phyloP scores from a whole-genome alignment of 2,888 invertebrate species.

The Euclidia mi region DNA sequence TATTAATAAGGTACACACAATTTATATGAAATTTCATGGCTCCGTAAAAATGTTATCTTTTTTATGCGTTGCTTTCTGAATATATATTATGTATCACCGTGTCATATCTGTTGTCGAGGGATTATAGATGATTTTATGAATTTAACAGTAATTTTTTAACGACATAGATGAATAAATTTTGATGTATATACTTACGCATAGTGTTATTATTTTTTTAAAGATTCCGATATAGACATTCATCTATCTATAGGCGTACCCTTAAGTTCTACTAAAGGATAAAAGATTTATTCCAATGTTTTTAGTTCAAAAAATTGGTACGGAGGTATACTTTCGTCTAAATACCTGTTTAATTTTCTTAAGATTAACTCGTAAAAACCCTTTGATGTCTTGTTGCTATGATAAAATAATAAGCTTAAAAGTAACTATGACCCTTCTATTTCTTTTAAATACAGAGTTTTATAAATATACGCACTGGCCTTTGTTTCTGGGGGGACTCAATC shows the following conservation, averaged over 20 bases:
- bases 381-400: too few species aligned
- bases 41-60: slow-evolving; percentile 26
- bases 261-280: slow-evolving; percentile 16
- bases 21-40: slow-evolving; percentile 11
- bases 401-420: too few species aligned
- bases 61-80: slow-evolving; percentile 19
- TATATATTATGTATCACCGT: slow-evolving; percentile 12
- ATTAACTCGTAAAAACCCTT: too few species aligned
- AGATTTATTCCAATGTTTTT: neutral
- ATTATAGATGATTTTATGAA: slow-evolving; percentile 22
- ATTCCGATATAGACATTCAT: slow-evolving; percentile 28
- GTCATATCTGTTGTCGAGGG: slow-evolving; percentile 12
- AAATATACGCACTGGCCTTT: too few species aligned
- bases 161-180: slow-evolving; percentile 16
- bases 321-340: too few species aligned
- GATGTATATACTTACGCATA: slow-evolving; percentile 9
- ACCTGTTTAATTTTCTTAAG: too few species aligned
- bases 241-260: slow-evolving; percentile 21
- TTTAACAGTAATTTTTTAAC: slow-evolving; percentile 22
- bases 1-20: too few species aligned
- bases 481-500: too few species aligned
- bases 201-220: slow-evolving; percentile 1
- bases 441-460: too few species aligned
- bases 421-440: too few species aligned
- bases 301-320: neutral